Base-by-base conservation (phyloP, 2,888 invertebrate species). In the Scrobipalpa atriplicella region DNA sequence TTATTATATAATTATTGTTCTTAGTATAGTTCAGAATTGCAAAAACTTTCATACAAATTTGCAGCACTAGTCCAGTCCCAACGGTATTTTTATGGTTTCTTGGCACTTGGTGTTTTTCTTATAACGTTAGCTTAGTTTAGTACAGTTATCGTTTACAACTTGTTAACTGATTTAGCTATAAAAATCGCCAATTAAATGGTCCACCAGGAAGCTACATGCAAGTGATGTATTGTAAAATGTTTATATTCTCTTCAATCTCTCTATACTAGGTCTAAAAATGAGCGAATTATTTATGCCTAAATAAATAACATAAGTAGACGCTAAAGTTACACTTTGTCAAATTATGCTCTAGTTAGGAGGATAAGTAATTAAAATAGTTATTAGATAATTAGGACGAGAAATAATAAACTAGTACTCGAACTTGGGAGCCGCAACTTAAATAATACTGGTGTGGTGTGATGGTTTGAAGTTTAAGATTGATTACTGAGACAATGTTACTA, bases 1-100 rank as follows among this genome's bases (percentile, higher is more conserved):
- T 51, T 71, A 71, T 76, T 75, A 71, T 66, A 69, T 79, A 71
- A 74, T 78, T 75, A 77, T 78, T 75, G 73, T 79, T 78, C 73
- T 71, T 66, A 70, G 70, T 71, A 74, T 66, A 13, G 47, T 47
- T 16, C 47, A 16, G n/a, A 47, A n/a, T 47, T 16, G n/a, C 47
- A 16, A 16, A 47, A 47, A 47, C 47, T 16, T 47, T 47, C 47
- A 5, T 47, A 16, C 18, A 61, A 29, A 65, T 65, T 51, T n/a
- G 51, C 47, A 38, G 67, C 68, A 68, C 65, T 65, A 58, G 39
- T 62, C 61, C 9, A 19, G 41, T 61, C 39, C 8, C 36, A 36
- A 47, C 47, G 47, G 47, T 47, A 47, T 47, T 47, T 61, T 61
- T 41, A 61, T 18, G 39, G 61, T 19, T 61, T 41, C 61, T 38